phyloP scores from a whole-genome alignment of 2,888 invertebrate genomes.

The Acanthosepion esculentum region DNA sequence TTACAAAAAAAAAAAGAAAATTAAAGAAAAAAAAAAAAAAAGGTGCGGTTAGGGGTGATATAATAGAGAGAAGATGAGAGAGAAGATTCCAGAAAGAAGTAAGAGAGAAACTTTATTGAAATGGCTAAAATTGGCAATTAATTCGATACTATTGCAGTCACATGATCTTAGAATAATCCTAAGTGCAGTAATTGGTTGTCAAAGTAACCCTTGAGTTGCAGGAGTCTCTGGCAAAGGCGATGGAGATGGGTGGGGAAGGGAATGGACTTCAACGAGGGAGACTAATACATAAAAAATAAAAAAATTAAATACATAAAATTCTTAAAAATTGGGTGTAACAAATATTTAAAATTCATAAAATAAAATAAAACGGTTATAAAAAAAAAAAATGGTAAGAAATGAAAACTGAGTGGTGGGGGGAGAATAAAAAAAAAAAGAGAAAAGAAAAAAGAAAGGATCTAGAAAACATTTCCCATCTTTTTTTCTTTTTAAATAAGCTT shows the following conservation, averaged over 20 bases:
- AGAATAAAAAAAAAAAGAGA: too few species aligned
- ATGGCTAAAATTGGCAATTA: conserved; percentile 33
- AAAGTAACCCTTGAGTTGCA: not conserved
- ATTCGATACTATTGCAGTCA: not conserved
- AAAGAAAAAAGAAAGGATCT: too few species aligned
- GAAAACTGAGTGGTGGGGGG: not conserved
- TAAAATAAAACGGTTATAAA: too few species aligned
- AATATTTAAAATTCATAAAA: too few species aligned
- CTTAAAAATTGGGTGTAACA: not conserved
- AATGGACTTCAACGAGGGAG: not conserved
- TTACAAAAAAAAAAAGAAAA: too few species aligned
- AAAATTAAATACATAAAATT: not conserved
- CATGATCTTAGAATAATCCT: not conserved
- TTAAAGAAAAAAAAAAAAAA: too few species aligned
- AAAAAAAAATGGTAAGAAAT: not conserved
- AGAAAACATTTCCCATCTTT: too few species aligned
- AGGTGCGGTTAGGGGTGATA: not conserved
- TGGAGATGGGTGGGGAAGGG: not conserved
- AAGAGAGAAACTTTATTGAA: not conserved
- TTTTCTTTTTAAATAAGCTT: too few species aligned
- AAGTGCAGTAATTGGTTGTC: not conserved
- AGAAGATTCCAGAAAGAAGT: not conserved
- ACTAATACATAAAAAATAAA: not conserved
- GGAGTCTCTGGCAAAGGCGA: not conserved
- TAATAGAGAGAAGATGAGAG: not conserved